Evolutionary conservation across 2,113 vertebrate species (phyloP).

Genomic region (Zosterops borbonicus): DNA sequence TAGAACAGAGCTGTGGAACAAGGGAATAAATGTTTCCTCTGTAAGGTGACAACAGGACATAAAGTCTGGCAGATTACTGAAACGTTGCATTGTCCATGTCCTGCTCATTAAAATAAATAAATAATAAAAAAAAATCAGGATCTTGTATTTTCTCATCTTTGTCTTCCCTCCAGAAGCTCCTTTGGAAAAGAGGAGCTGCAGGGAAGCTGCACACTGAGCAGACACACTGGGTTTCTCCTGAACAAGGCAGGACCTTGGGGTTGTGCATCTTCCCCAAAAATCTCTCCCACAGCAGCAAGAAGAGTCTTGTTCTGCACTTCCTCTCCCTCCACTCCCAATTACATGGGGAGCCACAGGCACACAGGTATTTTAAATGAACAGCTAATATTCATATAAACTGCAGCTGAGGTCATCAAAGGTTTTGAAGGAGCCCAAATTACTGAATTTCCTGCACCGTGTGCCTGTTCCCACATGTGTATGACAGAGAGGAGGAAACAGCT

Average conservation of each 20-base stretch:
- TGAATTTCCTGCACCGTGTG: background rate
- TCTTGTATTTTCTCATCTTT: background rate
- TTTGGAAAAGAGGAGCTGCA: background rate
- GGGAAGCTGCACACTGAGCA: background rate
- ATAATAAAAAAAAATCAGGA: no score
- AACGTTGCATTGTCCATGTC: background rate
- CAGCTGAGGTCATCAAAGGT: slow-evolving; percentile 25
- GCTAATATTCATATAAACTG: background rate
- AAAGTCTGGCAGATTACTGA: background rate
- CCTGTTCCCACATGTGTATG: slow-evolving; percentile 15
- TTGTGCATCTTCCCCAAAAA: background rate
- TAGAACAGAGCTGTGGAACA: background rate
- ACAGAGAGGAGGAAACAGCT: slow-evolving; percentile 25
- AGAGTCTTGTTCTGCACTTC: background rate
- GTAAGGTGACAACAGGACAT: background rate
- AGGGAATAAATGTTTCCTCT: background rate
- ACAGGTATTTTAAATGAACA: background rate
- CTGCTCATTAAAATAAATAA: background rate
- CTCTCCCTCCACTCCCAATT: background rate
- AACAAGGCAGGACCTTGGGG: background rate
- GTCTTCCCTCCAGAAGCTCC: background rate
- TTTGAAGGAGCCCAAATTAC: background rate
- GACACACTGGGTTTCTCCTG: background rate
- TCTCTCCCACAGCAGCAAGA: background rate
- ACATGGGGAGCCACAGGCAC: background rate